These are phyloP conservation scores for Sus cebifrons DNA, from an alignment of 2,797 vertebrate genomes.

Conservation along the genomic window DNA sequence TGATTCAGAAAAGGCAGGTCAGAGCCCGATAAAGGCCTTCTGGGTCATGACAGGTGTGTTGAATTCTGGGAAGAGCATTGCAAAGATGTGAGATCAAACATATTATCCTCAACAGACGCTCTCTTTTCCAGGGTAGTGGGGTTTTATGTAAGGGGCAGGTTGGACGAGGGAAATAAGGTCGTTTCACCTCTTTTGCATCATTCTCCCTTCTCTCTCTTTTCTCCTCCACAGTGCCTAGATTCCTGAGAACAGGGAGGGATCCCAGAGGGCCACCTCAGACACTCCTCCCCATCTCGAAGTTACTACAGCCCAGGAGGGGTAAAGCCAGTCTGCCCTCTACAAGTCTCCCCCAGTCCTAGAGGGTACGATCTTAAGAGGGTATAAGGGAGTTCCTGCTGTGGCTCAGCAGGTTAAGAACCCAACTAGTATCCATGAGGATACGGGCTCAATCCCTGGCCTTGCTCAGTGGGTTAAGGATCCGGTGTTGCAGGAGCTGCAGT, in stretches of 20 bases:
- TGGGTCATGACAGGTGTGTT: not conserved
- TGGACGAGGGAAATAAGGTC: not conserved
- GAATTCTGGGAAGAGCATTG: not conserved
- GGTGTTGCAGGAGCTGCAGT: no score
- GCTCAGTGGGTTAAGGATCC: no score
- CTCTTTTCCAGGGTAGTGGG: not conserved
- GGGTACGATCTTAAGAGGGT: not conserved
- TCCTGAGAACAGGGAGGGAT: not conserved
- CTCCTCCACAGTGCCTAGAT: slow-evolving; percentile 9
- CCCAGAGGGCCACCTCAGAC: not conserved
- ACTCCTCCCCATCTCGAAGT: slow-evolving; percentile 7
- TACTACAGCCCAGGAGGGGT: not conserved
- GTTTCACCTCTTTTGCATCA: not conserved
- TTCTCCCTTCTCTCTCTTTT: slow-evolving; percentile 19
- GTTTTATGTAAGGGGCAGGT: not conserved
- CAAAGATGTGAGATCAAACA: not conserved
- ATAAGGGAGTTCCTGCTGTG: not conserved
- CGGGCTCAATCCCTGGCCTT: no score
- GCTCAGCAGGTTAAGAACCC: no score
- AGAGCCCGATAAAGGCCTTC: not conserved
- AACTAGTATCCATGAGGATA: no score
- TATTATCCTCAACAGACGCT: not conserved
- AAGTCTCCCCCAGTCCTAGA: not conserved
- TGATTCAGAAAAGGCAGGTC: not conserved
- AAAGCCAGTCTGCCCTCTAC: not conserved